A percentile compares a stretch with the other conserved stretches of the same genome.
Evolutionary conservation across 2,113 vertebrate genomes (phyloP).

Genomic region (Microcebus tavaratra): DNA sequence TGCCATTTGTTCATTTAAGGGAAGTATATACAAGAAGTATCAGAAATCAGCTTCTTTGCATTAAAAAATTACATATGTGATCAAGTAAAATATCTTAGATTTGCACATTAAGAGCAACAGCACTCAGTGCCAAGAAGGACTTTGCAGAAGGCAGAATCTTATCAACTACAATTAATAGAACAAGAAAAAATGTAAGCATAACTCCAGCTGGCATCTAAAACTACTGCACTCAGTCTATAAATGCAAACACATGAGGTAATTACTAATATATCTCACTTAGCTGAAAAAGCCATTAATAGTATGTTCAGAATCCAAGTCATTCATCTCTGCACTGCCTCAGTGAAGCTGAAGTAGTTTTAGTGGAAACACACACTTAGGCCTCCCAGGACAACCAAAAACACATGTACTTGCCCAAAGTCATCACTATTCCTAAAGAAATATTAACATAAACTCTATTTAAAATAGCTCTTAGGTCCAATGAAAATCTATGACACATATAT

Average conservation of each 20-base stretch:
- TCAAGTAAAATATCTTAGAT: not conserved
- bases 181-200: not conserved
- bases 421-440: not conserved
- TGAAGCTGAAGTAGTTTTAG: not conserved
- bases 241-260: not conserved
- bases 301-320: slow-evolving; percentile 39
- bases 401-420: not conserved
- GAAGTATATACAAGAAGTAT: not conserved
- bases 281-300: not conserved
- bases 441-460: not conserved
- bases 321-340: slow-evolving; percentile 8
- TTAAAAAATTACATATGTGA: not conserved
- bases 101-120: not conserved
- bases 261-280: not conserved
- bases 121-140: not conserved
- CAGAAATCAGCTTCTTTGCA: not conserved
- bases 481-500: not conserved
- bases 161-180: not conserved
- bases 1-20: not conserved
- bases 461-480: not conserved
- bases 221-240: not conserved
- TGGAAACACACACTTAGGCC: not conserved
- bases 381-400: slow-evolving; percentile 57
- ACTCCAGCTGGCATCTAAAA: not conserved
- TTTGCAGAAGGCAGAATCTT: not conserved